Conservation (phyloP, 2,888 invertebrate genomes). For the Bhutanitis thaidina region DNA sequence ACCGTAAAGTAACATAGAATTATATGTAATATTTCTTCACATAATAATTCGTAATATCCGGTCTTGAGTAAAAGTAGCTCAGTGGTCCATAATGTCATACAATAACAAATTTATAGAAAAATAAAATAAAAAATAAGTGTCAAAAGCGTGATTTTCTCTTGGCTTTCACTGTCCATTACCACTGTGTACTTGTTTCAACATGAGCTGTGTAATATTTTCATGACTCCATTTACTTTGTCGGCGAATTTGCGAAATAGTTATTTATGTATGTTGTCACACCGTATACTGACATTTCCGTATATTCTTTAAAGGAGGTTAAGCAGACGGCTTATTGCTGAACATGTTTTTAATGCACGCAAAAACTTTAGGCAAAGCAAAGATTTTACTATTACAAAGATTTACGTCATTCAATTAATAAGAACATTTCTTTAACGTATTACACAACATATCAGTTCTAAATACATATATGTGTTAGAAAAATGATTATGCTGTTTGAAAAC, state of each 20-base stretch:
- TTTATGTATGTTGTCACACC: slow-evolving; percentile 8
- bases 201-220: slow-evolving; percentile 5
- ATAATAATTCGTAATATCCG: too few species aligned
- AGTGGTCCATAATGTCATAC: too few species aligned
- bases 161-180: not conserved
- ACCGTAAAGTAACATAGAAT: too few species aligned
- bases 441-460: not conserved
- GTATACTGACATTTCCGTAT: slow-evolving; percentile 12
- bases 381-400: slow-evolving; percentile 1
- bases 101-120: not conserved
- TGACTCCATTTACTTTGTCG: not conserved
- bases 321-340: not conserved
- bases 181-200: not conserved
- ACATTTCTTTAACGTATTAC: not conserved
- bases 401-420: not conserved
- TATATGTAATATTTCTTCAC: too few species aligned
- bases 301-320: slow-evolving; percentile 6
- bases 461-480: slow-evolving; percentile 21
- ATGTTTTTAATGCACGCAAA: slow-evolving; percentile 3
- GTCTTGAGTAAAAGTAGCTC: too few species aligned
- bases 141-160: not conserved
- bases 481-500: slow-evolving; percentile 30
- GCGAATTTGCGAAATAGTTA: not conserved
- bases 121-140: not conserved
- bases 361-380: too few species aligned